Conservation (phyloP, 1,140 invertebrate species). For the Tetragonula clypearis region DNA sequence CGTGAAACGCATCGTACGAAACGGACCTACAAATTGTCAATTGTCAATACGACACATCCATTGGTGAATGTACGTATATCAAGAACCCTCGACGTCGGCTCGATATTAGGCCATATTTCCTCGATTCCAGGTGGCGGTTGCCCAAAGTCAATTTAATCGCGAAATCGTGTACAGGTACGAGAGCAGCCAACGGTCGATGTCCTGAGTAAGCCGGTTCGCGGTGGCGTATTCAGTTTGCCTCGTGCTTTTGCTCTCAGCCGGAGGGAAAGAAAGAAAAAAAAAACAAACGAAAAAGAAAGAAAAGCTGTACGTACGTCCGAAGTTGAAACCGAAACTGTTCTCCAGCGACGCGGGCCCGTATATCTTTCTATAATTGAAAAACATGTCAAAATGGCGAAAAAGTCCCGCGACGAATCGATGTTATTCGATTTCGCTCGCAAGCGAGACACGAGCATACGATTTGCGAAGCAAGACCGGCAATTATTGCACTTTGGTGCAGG, state of each 20-base stretch:
- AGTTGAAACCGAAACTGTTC: neutral
- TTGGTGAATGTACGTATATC: conserved; percentile 33
- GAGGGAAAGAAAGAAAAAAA: neutral
- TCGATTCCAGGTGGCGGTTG: conserved; percentile 59
- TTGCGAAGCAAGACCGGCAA: too few relatives aligned
- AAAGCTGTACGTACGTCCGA: neutral
- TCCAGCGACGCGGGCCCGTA: too few relatives aligned
- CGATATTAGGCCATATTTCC: conserved; percentile 67
- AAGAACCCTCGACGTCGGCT: conserved; percentile 38
- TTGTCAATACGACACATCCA: conserved; percentile 51
- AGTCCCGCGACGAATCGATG: neutral
- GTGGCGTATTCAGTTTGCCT: conserved; percentile 18
- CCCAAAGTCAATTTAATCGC: conserved; percentile 67
- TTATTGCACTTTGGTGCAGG: too few relatives aligned
- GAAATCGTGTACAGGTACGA: conserved; percentile 39
- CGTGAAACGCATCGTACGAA: conserved; percentile 32
- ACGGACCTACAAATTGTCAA: conserved; percentile 52
- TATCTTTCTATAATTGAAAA: conserved; percentile 43
- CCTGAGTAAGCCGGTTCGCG: conserved; percentile 48
- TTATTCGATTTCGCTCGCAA: neutral
- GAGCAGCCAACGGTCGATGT: conserved; percentile 40
- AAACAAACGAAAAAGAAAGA: neutral
- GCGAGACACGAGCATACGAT: too few relatives aligned
- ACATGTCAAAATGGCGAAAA: neutral
- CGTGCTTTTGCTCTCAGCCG: conserved; percentile 3